A percentile compares a stretch with the other conserved stretches of the same genome.
Evolutionary conservation across 2,113 vertebrate species (phyloP).

Genomic region (Narcine bancroftii): DNA sequence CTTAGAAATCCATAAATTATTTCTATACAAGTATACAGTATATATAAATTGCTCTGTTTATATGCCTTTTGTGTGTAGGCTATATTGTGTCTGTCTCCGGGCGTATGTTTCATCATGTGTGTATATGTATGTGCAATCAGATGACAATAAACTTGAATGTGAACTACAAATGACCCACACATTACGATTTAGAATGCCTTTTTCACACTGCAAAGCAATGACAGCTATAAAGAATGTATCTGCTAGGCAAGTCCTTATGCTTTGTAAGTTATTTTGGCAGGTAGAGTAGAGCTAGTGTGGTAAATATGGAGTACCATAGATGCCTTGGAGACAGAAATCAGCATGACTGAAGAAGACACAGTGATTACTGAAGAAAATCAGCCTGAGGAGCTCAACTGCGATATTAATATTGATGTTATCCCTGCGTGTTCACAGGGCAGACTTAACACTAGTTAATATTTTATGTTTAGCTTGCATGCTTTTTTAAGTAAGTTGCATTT

Average conservation of each 20-base stretch:
- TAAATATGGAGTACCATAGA: background rate
- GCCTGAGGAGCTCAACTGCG: background rate
- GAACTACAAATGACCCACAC: background rate
- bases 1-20: too few species aligned
- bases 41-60: too few species aligned
- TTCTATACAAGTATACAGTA: too few species aligned
- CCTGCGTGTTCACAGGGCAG: background rate
- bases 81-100: too few species aligned
- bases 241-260: background rate
- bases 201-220: background rate
- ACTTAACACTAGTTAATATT: background rate
- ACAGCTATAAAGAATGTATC: background rate
- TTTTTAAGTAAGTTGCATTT: background rate
- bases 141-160: too few species aligned
- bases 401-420: background rate
- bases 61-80: too few species aligned
- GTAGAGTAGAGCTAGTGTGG: background rate
- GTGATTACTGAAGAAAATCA: background rate
- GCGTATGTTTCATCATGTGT: too few species aligned
- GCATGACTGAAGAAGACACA: slow-evolving; percentile 15
- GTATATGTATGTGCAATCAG: too few species aligned
- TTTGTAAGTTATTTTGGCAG: background rate
- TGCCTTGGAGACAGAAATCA: background rate
- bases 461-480: background rate
- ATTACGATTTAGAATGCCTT: background rate